Conservation (phyloP, 2,888 invertebrate genomes). For the Leptothorax acervorum region DNA sequence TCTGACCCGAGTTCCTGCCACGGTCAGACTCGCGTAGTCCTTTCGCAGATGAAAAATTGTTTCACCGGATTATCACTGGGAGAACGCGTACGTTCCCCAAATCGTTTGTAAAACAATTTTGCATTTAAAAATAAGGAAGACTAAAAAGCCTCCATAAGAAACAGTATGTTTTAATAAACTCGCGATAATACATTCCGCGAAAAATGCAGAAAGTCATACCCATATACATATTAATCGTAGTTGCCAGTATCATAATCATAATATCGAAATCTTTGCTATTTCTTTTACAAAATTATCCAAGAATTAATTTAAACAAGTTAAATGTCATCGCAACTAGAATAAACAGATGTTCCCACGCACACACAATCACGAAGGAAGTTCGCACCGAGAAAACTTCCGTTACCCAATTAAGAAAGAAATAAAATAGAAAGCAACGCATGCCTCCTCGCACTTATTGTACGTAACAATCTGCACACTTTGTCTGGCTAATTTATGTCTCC, state of each 20-base stretch:
- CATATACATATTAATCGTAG: not conserved
- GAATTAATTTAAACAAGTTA: not conserved
- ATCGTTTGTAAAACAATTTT: not conserved
- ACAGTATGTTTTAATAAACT: not conserved
- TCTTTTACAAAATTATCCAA: not conserved
- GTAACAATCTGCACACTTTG: conserved; percentile 15
- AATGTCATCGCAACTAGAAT: not conserved
- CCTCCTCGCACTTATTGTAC: conserved; percentile 28
- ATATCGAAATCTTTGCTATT: not conserved
- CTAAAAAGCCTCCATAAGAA: not conserved
- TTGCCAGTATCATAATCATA: not conserved
- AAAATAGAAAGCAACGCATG: conserved; percentile 29
- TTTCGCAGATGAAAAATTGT: conserved; percentile 51
- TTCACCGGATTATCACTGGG: conserved; percentile 54
- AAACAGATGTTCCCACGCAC: not conserved
- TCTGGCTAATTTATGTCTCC: conserved; percentile 23
- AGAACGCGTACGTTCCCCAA: not conserved
- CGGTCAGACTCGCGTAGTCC: conserved; percentile 44
- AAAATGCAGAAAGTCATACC: not conserved
- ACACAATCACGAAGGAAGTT: conserved; percentile 2
- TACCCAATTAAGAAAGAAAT: conserved; percentile 20
- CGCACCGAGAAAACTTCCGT: conserved; percentile 3
- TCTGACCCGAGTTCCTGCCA: conserved; percentile 63
- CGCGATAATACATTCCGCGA: not conserved
- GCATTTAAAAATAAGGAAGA: not conserved